Percentiles rank a stretch among this genome's conserved stretches.
Conservation (phyloP, 1,140 invertebrate genomes). For the Glossosoma conforme region DNA sequence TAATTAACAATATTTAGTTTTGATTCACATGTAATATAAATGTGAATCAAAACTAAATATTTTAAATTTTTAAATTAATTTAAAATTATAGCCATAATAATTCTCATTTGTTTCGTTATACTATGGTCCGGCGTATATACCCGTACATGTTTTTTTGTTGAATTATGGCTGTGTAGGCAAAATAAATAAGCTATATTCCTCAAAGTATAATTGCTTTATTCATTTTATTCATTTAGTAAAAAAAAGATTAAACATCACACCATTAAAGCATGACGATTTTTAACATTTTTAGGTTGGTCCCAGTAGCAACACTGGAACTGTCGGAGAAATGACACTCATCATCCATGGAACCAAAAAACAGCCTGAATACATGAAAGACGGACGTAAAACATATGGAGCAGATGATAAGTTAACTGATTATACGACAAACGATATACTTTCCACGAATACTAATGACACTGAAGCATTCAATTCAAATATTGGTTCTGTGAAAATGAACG, state of each 20-base stretch:
- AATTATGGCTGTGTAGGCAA: neutral
- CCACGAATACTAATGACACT: neutral
- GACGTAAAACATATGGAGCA: constrained; percentile 49
- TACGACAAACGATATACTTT: neutral
- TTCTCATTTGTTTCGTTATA: too few relatives aligned
- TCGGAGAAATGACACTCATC: constrained; percentile 54
- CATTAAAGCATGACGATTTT: neutral
- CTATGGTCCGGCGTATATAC: too few relatives aligned
- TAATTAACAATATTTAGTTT: too few relatives aligned
- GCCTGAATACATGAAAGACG: constrained; percentile 57
- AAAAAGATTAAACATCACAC: too few relatives aligned
- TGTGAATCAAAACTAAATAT: too few relatives aligned
- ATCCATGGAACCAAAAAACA: constrained; percentile 64
- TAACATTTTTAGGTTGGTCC: constrained; percentile 36
- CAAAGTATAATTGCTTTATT: neutral
- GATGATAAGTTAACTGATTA: constrained; percentile 6
- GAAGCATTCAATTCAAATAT: neutral
- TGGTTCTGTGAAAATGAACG: too few relatives aligned
- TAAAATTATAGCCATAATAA: too few relatives aligned
- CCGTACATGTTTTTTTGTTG: neutral
- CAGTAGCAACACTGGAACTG: constrained; percentile 49
- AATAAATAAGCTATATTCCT: neutral
- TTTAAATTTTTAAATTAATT: too few relatives aligned
- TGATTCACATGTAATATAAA: too few relatives aligned
- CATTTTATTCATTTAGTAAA: neutral